A percentile compares a stretch with the other conserved stretches of the same genome.
phyloP scores from a whole-genome alignment of 2,113 vertebrate species.

The Anser brachyrhynchus region DNA sequence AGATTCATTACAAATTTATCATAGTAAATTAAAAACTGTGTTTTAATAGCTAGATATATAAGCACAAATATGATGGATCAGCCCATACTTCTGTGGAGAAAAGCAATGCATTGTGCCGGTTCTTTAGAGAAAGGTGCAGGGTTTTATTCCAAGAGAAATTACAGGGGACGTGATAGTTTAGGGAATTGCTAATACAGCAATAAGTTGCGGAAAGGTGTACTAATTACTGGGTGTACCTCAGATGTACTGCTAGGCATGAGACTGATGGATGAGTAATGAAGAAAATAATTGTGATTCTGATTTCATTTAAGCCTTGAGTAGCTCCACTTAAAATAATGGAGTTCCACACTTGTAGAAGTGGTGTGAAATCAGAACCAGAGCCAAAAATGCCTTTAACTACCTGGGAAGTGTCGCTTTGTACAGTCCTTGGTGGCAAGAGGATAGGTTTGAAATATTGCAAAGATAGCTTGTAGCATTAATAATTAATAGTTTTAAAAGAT shows the following conservation, averaged over 20 bases:
- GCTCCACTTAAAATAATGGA: conserved; percentile 5
- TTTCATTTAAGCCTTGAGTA: conserved; percentile 37
- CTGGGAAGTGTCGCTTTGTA: not conserved
- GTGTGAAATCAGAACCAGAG: conserved; percentile 1
- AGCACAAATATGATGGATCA: not conserved
- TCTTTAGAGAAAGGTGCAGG: not conserved
- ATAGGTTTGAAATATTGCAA: not conserved
- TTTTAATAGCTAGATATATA: conserved; percentile 43
- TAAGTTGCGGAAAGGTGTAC: conserved; percentile 49
- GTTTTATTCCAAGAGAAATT: conserved; percentile 4
- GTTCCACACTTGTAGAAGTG: not conserved
- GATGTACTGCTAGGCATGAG: not conserved
- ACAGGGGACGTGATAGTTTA: not conserved
- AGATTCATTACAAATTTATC: conserved; percentile 6
- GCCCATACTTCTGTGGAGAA: not conserved
- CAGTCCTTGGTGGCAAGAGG: not conserved
- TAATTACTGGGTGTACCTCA: conserved; percentile 11
- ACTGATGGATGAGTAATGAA: conserved; percentile 36
- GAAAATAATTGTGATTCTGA: conserved; percentile 26
- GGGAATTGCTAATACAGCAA: conserved; percentile 49
- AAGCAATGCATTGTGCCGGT: not conserved
- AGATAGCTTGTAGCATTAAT: conserved; percentile 19
- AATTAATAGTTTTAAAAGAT: conserved; percentile 15
- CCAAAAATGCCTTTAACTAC: not conserved
- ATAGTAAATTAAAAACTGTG: conserved; percentile 24